A percentile compares a stretch with the other conserved stretches of the same genome.
These are phyloP conservation scores for Petrophora chlorosata DNA, from an alignment of 2,888 invertebrate species.

Conservation along the genomic window DNA sequence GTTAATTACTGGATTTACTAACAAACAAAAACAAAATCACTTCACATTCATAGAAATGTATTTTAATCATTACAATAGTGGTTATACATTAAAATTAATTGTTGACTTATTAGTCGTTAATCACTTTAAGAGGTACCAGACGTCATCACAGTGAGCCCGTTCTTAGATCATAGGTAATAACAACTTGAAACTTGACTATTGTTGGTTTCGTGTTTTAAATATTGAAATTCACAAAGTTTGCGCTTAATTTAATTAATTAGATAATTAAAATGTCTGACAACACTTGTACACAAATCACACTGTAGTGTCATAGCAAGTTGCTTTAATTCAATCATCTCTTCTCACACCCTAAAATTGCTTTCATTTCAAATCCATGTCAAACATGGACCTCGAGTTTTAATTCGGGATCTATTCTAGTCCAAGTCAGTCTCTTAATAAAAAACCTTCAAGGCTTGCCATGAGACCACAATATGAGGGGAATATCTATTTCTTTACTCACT, in stretches of 20 bases:
- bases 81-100: conserved; percentile 60
- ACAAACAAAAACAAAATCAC: conserved; percentile 31
- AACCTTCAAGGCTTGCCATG: conserved; percentile 50
- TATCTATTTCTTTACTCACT: conserved; percentile 56
- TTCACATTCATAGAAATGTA: conserved; percentile 68
- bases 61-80: conserved; percentile 62
- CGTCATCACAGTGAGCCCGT: conserved; percentile 14
- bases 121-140: conserved; percentile 37
- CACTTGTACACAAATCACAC: conserved; percentile 27
- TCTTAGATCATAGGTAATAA: conserved; percentile 18
- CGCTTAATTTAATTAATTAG: conserved; percentile 45
- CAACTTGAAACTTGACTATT: conserved; percentile 12
- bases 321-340: not conserved
- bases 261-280: conserved; percentile 8
- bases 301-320: conserved; percentile 50
- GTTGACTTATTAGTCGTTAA: conserved; percentile 49
- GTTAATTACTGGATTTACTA: no score
- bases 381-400: not conserved
- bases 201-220: not conserved
- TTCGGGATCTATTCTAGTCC: not conserved
- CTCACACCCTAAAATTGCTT: conserved; percentile 8
- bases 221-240: conserved; percentile 19
- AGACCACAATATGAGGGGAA: conserved; percentile 44
- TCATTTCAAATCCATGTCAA: conserved; percentile 6
- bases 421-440: conserved; percentile 41